phyloP scores from a whole-genome alignment of 2,888 invertebrate genomes.

The Cerastis leucographa region DNA sequence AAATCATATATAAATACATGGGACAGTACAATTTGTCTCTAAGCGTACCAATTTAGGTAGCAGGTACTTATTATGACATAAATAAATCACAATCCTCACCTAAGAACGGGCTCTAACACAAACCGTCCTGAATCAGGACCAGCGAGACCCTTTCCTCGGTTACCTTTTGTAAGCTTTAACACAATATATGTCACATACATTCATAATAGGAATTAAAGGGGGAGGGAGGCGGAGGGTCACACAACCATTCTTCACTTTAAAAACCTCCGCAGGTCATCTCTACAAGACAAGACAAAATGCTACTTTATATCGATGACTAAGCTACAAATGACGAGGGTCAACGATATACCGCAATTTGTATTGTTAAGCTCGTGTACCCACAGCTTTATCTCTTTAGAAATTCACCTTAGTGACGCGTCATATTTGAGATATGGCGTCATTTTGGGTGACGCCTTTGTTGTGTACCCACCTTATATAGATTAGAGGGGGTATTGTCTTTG shows the following conservation, averaged over 20 bases:
- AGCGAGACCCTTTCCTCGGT: constrained; percentile 15
- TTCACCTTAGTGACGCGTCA: constrained; percentile 65
- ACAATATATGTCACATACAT: constrained; percentile 16
- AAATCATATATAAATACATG: background rate
- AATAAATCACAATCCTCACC: constrained; percentile 20
- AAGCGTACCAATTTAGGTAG: background rate
- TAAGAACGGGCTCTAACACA: constrained; percentile 1
- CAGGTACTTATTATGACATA: background rate
- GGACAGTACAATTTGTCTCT: background rate
- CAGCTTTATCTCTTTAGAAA: constrained; percentile 68
- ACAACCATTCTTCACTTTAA: constrained; percentile 35
- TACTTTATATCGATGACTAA: constrained; percentile 65
- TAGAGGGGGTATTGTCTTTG: constrained; percentile 47
- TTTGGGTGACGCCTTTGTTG: constrained; percentile 59
- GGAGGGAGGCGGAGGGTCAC: background rate
- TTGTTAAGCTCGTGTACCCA: constrained; percentile 54
- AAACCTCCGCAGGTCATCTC: constrained; percentile 21
- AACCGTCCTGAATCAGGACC: constrained; percentile 20
- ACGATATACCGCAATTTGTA: constrained; percentile 63
- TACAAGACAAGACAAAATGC: constrained; percentile 63
- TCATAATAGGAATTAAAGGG: constrained; percentile 14
- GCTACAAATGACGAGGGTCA: constrained; percentile 68
- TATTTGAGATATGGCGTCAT: constrained; percentile 61
- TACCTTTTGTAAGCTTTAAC: constrained; percentile 20
- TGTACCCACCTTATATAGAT: constrained; percentile 56